Conservation (phyloP, 2,113 vertebrate species). For the Toxostoma redivivum region DNA sequence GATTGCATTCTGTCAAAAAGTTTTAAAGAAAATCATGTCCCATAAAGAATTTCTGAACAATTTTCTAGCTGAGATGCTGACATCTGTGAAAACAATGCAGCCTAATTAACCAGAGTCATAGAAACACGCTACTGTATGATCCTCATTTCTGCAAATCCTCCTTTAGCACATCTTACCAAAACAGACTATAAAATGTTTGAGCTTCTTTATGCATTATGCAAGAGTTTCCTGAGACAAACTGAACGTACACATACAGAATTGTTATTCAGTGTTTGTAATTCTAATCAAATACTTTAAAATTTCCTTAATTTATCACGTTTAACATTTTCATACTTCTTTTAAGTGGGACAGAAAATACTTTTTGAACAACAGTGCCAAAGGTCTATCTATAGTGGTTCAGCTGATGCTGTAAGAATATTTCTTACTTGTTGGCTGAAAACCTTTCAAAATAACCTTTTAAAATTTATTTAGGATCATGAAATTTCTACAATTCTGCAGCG, state of each 20-base stretch:
- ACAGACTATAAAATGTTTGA: neutral
- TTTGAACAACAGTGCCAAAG: neutral
- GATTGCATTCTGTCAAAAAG: conserved; percentile 2
- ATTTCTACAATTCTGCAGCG: conserved; percentile 67
- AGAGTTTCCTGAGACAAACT: neutral
- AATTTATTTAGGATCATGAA: conserved; percentile 78
- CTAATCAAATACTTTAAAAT: neutral
- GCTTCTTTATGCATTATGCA: neutral
- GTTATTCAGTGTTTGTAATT: neutral
- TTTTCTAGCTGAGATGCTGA: conserved; percentile 5
- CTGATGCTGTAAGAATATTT: neutral
- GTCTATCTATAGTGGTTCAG: neutral
- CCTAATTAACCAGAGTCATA: neutral
- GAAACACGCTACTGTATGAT: neutral
- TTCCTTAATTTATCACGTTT: neutral
- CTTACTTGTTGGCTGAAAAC: neutral
- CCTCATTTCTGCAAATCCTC: neutral
- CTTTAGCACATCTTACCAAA: neutral
- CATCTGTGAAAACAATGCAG: conserved; percentile 15
- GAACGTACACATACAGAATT: neutral
- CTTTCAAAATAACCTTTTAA: conserved; percentile 44
- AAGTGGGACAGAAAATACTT: neutral
- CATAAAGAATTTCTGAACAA: neutral
- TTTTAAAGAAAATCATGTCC: neutral
- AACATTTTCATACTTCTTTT: neutral